Percentiles rank a stretch among this genome's conserved stretches.
phyloP scores from a whole-genome alignment of 2,113 vertebrate species.

The Tyto alba region DNA sequence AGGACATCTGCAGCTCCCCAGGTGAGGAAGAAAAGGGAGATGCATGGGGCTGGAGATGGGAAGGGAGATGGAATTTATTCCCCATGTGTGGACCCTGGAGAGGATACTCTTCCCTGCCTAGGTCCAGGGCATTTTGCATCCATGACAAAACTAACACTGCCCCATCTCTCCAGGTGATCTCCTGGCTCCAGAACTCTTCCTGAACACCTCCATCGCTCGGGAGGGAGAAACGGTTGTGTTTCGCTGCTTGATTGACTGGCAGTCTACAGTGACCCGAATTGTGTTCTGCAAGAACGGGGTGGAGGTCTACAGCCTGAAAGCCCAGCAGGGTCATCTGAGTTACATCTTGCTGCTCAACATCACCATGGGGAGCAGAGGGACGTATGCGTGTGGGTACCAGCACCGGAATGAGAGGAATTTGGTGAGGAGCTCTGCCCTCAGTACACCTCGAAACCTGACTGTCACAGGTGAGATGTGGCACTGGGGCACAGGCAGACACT shows the following conservation, averaged over 20 bases:
- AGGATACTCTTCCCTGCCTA: too few species aligned
- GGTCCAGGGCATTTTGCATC: too few species aligned
- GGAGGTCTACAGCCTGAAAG: neutral
- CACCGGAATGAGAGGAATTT: neutral
- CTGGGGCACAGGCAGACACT: neutral
- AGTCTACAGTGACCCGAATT: accelerated
- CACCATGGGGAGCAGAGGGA: neutral
- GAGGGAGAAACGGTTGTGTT: neutral
- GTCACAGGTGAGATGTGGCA: neutral
- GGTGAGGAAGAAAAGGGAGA: neutral
- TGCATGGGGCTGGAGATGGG: too few species aligned
- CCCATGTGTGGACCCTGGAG: neutral
- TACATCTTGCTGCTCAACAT: neutral
- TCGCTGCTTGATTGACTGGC: accelerated
- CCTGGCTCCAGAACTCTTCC: neutral
- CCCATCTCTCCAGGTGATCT: neutral
- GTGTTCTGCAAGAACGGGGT: neutral
- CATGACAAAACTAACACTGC: too few species aligned
- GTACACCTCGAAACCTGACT: neutral
- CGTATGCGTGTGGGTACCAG: neutral
- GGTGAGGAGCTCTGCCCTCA: neutral
- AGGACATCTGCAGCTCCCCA: neutral
- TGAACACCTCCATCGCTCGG: neutral
- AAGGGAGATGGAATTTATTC: neutral
- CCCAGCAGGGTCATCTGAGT: neutral